Conservation (phyloP, 1,140 invertebrate species). For the Pachyrhynchus sulphureomaculatus region DNA sequence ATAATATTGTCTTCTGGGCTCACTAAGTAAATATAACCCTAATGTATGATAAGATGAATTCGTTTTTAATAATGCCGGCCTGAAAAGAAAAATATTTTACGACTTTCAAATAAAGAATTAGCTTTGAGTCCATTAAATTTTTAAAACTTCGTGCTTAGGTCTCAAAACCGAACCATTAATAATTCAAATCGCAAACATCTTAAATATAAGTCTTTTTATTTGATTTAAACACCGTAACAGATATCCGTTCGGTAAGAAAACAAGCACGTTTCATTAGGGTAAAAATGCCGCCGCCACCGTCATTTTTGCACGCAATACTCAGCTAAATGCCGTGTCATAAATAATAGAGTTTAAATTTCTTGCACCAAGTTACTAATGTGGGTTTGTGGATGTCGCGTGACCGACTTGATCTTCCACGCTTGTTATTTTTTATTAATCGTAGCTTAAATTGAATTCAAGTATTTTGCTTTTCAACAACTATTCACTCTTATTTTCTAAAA, state of each 20-base stretch:
- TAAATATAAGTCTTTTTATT: conserved; percentile 22
- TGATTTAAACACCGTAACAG: conserved; percentile 22
- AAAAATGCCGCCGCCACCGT: conserved; percentile 40
- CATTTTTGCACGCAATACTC: conserved; percentile 35
- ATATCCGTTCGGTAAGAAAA: conserved; percentile 12
- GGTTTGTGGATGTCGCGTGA: conserved; percentile 21
- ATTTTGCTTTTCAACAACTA: no score
- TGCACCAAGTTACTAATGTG: conserved; percentile 20
- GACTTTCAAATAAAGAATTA: no score
- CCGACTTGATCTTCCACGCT: conserved; percentile 17
- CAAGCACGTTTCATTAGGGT: conserved; percentile 37
- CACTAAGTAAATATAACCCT: no score
- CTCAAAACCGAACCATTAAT: no score
- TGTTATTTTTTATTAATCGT: conserved; percentile 26
- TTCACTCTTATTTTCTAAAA: no score
- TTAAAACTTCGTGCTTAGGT: no score
- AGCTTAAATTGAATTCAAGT: background rate
- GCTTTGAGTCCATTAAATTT: no score
- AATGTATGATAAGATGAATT: no score
- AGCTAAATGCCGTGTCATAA: conserved; percentile 42
- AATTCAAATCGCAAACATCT: background rate
- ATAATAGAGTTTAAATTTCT: conserved; percentile 38
- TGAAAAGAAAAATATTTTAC: no score
- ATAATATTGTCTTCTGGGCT: no score
- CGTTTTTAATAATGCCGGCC: no score